These are phyloP conservation scores for Pedetes capensis DNA, from an alignment of 2,113 vertebrate genomes.

Conservation along the genomic window DNA sequence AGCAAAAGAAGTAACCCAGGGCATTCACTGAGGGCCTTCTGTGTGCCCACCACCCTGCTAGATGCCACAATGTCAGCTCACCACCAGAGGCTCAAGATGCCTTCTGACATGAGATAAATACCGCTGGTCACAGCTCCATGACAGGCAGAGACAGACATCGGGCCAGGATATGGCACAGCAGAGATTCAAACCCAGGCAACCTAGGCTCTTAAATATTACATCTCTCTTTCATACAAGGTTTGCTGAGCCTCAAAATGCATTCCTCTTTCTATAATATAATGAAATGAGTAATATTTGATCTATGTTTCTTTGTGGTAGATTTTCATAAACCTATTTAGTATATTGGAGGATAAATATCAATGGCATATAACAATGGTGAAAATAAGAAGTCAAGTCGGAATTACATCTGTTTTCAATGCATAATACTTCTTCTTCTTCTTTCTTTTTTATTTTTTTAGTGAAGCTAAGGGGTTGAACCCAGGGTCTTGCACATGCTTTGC, in stretches of 20 bases:
- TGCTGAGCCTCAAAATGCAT: neutral
- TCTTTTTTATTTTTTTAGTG: too few species aligned
- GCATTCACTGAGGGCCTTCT: neutral
- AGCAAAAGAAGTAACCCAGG: neutral
- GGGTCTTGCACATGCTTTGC: too few species aligned
- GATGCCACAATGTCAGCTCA: neutral
- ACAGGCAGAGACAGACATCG: neutral
- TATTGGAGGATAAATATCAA: neutral
- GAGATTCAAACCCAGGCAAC: neutral
- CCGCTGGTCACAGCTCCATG: neutral
- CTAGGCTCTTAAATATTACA: neutral
- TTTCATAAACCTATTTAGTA: neutral
- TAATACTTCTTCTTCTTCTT: too few species aligned
- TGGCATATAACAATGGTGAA: neutral
- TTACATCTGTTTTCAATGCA: neutral
- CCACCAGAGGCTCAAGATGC: neutral
- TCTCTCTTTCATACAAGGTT: neutral
- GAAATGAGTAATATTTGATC: neutral
- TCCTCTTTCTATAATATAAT: neutral
- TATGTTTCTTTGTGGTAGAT: neutral
- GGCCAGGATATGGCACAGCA: neutral
- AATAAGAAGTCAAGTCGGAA: neutral
- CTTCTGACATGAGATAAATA: neutral
- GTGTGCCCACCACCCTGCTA: neutral
- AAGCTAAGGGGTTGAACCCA: too few species aligned